These are phyloP conservation scores for Listronotus oregonensis DNA, from an alignment of 1,140 invertebrate genomes.

Conservation along the genomic window DNA sequence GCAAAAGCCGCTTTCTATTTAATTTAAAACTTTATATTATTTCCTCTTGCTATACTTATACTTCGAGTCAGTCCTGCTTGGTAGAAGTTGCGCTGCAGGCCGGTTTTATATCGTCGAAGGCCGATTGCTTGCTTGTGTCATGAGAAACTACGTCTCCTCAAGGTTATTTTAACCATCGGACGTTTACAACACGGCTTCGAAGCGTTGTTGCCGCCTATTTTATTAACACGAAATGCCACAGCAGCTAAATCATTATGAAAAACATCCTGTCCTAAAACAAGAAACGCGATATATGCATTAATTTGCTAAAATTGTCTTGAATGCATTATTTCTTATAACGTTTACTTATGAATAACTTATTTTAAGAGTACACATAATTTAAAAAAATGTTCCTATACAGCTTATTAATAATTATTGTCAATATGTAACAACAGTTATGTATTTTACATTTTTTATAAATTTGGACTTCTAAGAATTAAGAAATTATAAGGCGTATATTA, in stretches of 20 bases:
- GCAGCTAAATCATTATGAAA: conserved; percentile 29
- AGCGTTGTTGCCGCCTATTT: conserved; percentile 26
- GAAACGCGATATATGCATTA: not conserved
- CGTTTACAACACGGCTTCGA: conserved; percentile 30
- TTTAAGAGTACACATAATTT: too few species aligned
- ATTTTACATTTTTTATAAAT: too few species aligned
- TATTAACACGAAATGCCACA: conserved; percentile 26
- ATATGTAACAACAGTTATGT: too few species aligned
- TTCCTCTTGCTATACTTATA: conserved; percentile 8
- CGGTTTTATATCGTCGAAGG: conserved; percentile 42
- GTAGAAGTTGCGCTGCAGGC: conserved; percentile 19
- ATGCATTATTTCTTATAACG: not conserved
- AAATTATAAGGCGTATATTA: too few species aligned
- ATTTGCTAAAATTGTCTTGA: not conserved
- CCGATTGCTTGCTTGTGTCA: conserved; percentile 41
- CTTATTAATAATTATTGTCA: too few species aligned
- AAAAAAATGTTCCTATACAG: too few species aligned
- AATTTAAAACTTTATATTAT: conserved; percentile 21
- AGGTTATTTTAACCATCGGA: conserved; percentile 40
- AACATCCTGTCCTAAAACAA: conserved; percentile 27
- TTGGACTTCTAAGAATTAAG: too few species aligned
- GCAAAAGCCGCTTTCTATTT: conserved; percentile 30
- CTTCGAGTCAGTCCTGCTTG: conserved; percentile 11
- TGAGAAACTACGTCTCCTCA: conserved; percentile 45
- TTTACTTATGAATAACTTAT: not conserved